phyloP scores from a whole-genome alignment of 2,113 vertebrate genomes.

The Varanus komodoensis region DNA sequence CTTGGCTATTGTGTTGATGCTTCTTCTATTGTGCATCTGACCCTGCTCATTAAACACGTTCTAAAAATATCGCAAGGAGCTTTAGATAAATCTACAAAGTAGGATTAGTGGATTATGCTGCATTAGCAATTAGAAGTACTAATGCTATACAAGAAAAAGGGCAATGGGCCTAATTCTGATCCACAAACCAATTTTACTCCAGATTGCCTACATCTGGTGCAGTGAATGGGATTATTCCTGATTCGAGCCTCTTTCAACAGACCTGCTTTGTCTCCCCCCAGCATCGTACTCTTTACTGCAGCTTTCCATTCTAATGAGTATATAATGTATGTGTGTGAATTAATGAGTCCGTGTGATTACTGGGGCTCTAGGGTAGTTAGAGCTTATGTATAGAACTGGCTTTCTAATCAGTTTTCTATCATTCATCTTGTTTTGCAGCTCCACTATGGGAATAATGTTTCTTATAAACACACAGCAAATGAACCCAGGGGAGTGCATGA shows the following conservation, averaged over 20 bases:
- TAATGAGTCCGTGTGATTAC: background rate
- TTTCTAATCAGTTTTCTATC: background rate
- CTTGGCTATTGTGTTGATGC: conserved; percentile 7
- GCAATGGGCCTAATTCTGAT: background rate
- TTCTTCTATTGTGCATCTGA: conserved; percentile 1
- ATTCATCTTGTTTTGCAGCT: background rate
- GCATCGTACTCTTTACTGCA: background rate
- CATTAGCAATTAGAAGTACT: conserved; percentile 17
- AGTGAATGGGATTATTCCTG: background rate
- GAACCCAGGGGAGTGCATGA: background rate
- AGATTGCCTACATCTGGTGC: background rate
- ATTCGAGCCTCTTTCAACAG: background rate
- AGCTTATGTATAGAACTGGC: background rate
- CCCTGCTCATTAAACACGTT: background rate
- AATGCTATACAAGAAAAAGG: background rate
- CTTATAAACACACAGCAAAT: background rate
- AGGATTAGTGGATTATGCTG: conserved; percentile 12
- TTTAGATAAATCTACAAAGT: conserved; percentile 21
- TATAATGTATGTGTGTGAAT: conserved; percentile 10
- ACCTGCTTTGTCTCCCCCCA: background rate
- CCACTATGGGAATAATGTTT: background rate
- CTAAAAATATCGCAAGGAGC: conserved; percentile 23
- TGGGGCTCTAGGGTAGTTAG: background rate
- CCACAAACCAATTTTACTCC: background rate
- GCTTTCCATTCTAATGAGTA: conserved; percentile 3